Base-by-base conservation (phyloP, 2,888 invertebrate species). In the Leistus spinibarbis region DNA sequence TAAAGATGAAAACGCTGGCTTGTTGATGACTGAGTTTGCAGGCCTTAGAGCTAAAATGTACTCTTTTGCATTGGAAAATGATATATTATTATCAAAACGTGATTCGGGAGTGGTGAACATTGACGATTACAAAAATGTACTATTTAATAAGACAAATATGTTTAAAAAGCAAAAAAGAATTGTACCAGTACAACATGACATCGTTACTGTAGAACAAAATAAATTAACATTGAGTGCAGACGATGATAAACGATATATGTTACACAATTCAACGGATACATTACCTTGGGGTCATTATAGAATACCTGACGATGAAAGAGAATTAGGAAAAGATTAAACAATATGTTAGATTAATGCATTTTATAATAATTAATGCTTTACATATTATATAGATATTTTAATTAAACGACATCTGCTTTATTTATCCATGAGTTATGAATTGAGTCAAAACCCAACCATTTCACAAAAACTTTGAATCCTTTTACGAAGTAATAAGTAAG, bases 1-100 rank as follows among this genome's bases (percentile, higher is more conserved):
- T 79, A 83, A 83, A 77, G 82, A 82, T 78, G 83, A 83, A 74
- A 79, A 78, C 54, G 79, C 80, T 53, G 81, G 82, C 2, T 65
- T 71, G 64, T 78, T 80, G 16, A 81, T 82, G 77, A 79, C 76
- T 0, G 80, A 82, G 76, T 83, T 82, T 76, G 77, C 82, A 0
- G 82, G 81, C 1, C 27, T 1, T 71, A 69, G 23, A 73, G 79
- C 22, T 77, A 78, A 69, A 77, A 78, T 76, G 78, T 79, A 71
- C 17, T 69, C 77, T 77, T 72, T 78, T 75, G 24, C 73, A 77
- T 24, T 76, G 73, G 22, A 69, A 77, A 3, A 70, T 27, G 22
- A 54, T 23, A 10, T 63, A 27, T n/a, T n/a, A n/a, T n/a, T n/a
- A n/a, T n/a, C 73, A 17, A 76, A 76, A 54, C 76, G 76, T 16